phyloP scores from a whole-genome alignment of 1,140 invertebrate species.

The Brachionus koreanus region DNA sequence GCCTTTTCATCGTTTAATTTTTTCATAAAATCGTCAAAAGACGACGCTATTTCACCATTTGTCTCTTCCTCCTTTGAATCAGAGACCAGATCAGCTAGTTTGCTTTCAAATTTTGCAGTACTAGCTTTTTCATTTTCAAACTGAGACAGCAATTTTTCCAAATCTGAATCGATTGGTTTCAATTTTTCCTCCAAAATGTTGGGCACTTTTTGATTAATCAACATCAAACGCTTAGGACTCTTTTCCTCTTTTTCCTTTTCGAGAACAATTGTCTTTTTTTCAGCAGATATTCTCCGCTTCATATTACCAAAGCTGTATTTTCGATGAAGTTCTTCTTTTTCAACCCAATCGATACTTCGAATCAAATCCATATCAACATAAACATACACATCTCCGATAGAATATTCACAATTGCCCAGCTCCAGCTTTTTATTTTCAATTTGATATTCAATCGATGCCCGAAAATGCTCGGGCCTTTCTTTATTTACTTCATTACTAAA shows the following conservation, averaged over 20 bases:
- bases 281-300: background rate
- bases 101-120: background rate
- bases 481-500: background rate
- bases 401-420: background rate
- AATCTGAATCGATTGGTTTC: background rate
- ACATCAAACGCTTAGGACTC: background rate
- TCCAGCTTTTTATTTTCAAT: slow-evolving; percentile 6
- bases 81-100: background rate
- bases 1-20: slow-evolving; percentile 3
- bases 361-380: background rate
- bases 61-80: background rate
- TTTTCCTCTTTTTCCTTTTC: background rate
- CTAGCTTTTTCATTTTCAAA: background rate
- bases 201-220: background rate
- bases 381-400: background rate
- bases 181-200: background rate
- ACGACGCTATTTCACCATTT: background rate
- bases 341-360: background rate
- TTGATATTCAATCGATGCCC: background rate
- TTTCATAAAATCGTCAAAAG: slow-evolving; percentile 12
- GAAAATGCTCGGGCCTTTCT: background rate
- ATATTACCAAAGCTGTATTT: background rate
- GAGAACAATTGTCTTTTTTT: background rate
- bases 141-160: background rate
- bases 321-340: slow-evolving; percentile 8